A percentile compares a stretch with the other conserved stretches of the same genome.
Conservation (phyloP, 2,888 invertebrate species). For the Hanleya hanleyi region DNA sequence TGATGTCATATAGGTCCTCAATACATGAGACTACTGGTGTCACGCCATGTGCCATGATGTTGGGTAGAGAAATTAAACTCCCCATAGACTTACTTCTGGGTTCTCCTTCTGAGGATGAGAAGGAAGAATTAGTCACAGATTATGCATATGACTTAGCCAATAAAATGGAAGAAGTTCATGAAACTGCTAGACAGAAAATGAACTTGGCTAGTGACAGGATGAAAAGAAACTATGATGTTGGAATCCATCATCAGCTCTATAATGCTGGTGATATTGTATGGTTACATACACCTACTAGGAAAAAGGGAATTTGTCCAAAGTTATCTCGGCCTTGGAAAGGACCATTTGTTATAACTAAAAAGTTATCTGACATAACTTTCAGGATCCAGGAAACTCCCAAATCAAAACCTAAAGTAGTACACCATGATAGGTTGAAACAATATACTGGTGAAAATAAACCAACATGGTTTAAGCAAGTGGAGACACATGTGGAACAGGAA, state of each 20-base stretch:
- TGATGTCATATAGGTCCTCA: conserved; percentile 39
- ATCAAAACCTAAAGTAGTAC: conserved; percentile 10
- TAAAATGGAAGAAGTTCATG: conserved; percentile 6
- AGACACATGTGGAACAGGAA: too few species aligned
- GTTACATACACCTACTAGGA: not conserved
- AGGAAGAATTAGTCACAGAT: too few species aligned
- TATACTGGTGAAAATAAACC: not conserved
- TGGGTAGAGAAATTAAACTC: conserved; percentile 27
- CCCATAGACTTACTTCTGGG: not conserved
- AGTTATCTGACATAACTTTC: conserved; percentile 19
- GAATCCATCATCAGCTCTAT: not conserved
- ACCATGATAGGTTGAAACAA: conserved; percentile 5
- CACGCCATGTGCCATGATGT: conserved; percentile 30
- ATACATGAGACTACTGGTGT: conserved; percentile 30
- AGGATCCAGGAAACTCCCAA: not conserved
- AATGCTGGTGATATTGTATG: conserved; percentile 20
- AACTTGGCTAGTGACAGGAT: conserved; percentile 2
- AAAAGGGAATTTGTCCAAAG: conserved; percentile 19
- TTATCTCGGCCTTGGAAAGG: conserved; percentile 17
- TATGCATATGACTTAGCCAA: conserved; percentile 11
- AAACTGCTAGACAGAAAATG: conserved; percentile 22
- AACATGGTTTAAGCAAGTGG: not conserved
- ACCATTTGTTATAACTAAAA: conserved; percentile 11
- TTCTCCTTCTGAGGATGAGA: too few species aligned
- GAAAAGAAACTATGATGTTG: conserved; percentile 19